Evolutionary conservation across 2,888 invertebrate species (phyloP).

Genomic region (Apamea epomidion): DNA sequence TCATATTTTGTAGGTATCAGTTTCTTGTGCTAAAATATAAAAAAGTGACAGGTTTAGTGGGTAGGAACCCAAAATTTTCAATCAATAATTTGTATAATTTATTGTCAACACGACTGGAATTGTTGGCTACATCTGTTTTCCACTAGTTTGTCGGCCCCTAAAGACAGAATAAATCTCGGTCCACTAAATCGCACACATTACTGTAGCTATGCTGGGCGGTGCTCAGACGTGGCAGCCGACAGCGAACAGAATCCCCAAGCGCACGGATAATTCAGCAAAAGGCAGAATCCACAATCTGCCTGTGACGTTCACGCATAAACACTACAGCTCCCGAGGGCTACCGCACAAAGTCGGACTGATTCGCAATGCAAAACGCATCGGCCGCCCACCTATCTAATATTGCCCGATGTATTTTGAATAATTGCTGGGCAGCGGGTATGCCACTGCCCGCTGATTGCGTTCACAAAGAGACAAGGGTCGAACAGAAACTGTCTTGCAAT

Average conservation of each 20-base stretch:
- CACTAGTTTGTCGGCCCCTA: slow-evolving; percentile 50
- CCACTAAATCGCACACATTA: slow-evolving; percentile 56
- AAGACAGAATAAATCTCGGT: slow-evolving; percentile 58
- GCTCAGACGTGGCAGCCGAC: slow-evolving; percentile 62
- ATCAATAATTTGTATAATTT: slow-evolving; percentile 8
- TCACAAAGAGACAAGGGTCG: slow-evolving; percentile 81
- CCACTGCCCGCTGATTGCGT: slow-evolving; percentile 81
- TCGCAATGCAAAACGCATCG: slow-evolving; percentile 90
- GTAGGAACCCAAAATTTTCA: slow-evolving; percentile 1
- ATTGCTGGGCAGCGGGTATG: slow-evolving; percentile 82
- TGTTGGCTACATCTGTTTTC: slow-evolving; percentile 6
- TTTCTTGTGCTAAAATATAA: slow-evolving; percentile 14
- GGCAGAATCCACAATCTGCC: slow-evolving; percentile 82
- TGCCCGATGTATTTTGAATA: slow-evolving; percentile 90
- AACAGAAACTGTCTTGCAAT: slow-evolving; percentile 85
- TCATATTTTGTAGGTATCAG: slow-evolving; percentile 30
- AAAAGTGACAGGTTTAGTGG: background rate
- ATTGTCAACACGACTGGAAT: slow-evolving; percentile 7
- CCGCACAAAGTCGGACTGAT: slow-evolving; percentile 87
- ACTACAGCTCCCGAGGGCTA: slow-evolving; percentile 80
- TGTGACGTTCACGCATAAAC: slow-evolving; percentile 83
- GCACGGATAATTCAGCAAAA: slow-evolving; percentile 82
- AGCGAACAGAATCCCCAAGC: slow-evolving; percentile 77
- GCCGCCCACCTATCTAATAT: slow-evolving; percentile 89
- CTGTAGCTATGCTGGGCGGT: slow-evolving; percentile 28